Evolutionary conservation across 2,797 vertebrate species (phyloP), one percentile per base, ranked within the genome.

Genomic region (Eulemur rubriventer): DNA sequence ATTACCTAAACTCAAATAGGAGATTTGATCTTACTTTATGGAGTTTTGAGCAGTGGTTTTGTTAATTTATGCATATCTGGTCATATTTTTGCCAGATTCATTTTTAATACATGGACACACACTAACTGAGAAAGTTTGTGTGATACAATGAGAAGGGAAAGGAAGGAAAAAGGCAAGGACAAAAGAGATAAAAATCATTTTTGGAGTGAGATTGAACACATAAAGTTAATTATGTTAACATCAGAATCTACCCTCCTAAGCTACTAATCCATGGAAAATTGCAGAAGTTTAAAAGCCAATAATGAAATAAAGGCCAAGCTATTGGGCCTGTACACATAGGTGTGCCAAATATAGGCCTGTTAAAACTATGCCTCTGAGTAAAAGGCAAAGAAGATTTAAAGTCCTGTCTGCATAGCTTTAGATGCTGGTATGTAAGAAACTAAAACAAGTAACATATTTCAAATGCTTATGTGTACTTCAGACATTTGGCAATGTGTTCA

Each of bases 241-340:
- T 89, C 16, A n/a, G 33, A 78, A 38, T 73, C 13, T 94, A 48
- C 26, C 70, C 28, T 85, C 57, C 18, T 81, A 43, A 94, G 52
- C 43, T 78, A 84, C 88, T 84, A 63, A 84, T 67, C 79, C 59
- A 67, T 48, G 43, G 79, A 94, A 89, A 94, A 70, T 13, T 59
- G 2, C 33, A 87, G 35, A 70, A 22, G 9, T 94, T 94, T 89
- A 72, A 78, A 96, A 87, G 26, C 87, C 12, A 91, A 18, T 84
- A 70, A 92, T 59, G 30, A 85, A 92, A 94, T 85, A 91, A 88
- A 79, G 9, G 0, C 1, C 48, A 69, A 33, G 1, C 13, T 91
- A 12, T 87, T 89, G 14, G 12, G 11, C 16, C 28, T 93, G 7
- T 6, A 13, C 57, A 89, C 16, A 18, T 43, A 14, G n/a, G 17